Conservation (phyloP, 2,113 vertebrate species). For the Labeo catla region DNA sequence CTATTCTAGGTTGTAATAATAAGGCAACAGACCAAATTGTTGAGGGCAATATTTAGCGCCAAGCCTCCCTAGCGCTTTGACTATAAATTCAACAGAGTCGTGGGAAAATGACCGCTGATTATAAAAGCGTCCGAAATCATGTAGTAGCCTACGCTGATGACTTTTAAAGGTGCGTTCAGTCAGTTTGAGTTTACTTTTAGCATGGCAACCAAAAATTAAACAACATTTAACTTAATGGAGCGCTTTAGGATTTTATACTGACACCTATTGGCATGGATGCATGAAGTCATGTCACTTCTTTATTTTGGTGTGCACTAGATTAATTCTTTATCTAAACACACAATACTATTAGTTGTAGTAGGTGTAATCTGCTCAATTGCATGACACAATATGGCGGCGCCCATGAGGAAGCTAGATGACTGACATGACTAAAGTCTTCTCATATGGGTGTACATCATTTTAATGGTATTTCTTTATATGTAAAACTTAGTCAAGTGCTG, state of each 20-base stretch:
- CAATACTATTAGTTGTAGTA: background rate
- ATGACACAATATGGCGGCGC: background rate
- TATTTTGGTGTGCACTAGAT: background rate
- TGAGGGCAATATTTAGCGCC: conserved; percentile 19
- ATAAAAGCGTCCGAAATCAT: background rate
- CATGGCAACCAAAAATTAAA: background rate
- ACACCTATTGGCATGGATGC: conserved; percentile 12
- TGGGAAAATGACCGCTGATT: conserved; percentile 29
- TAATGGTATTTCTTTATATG: background rate
- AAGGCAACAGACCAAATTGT: conserved; percentile 26
- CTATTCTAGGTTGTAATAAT: conserved; percentile 39
- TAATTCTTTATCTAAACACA: background rate
- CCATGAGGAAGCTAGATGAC: background rate
- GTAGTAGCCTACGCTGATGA: background rate
- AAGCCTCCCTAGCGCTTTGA: background rate
- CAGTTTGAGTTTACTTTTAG: background rate
- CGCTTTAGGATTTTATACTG: background rate
- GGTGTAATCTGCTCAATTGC: background rate
- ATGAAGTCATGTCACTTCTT: background rate
- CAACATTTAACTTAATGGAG: background rate
- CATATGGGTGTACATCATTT: background rate
- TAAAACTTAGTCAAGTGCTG: conserved; percentile 21
- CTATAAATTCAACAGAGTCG: conserved; percentile 34
- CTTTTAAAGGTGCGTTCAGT: background rate
- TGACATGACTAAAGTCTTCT: background rate